Evolutionary conservation across 2,888 invertebrate genomes (phyloP).

Genomic region (Drosophila quinaria): DNA sequence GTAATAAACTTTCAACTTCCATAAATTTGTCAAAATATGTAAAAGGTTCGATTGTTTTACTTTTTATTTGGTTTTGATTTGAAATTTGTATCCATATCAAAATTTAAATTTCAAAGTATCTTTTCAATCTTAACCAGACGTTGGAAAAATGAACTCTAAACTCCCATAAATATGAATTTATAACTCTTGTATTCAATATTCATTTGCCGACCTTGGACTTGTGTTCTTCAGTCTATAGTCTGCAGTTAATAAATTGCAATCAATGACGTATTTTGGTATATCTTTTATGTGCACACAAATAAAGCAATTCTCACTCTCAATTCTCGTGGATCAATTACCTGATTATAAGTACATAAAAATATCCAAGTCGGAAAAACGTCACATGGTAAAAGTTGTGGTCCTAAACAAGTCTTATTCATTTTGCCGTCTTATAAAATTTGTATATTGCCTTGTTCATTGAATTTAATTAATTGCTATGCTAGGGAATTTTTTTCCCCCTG

Average conservation of each 20-base stretch:
- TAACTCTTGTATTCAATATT: not conserved
- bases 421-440: not conserved
- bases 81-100: too few relatives aligned
- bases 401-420: not conserved
- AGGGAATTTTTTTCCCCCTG: conserved; percentile 5
- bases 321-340: not conserved
- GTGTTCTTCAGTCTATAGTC: not conserved
- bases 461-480: conserved; percentile 7
- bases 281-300: not conserved
- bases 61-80: too few relatives aligned
- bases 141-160: not conserved
- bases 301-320: not conserved
- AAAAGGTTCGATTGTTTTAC: too few relatives aligned
- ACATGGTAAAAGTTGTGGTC: conserved; percentile 8
- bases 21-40: too few relatives aligned
- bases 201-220: not conserved
- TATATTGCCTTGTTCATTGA: conserved; percentile 14
- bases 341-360: not conserved
- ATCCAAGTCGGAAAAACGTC: conserved; percentile 11
- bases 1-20: too few relatives aligned
- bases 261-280: conserved; percentile 6
- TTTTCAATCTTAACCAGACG: not conserved
- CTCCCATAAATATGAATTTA: not conserved
- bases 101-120: too few relatives aligned
- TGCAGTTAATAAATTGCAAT: not conserved